Evolutionary conservation across 1,140 invertebrate species (phyloP).

Genomic region (Oedothorax gibbosus): DNA sequence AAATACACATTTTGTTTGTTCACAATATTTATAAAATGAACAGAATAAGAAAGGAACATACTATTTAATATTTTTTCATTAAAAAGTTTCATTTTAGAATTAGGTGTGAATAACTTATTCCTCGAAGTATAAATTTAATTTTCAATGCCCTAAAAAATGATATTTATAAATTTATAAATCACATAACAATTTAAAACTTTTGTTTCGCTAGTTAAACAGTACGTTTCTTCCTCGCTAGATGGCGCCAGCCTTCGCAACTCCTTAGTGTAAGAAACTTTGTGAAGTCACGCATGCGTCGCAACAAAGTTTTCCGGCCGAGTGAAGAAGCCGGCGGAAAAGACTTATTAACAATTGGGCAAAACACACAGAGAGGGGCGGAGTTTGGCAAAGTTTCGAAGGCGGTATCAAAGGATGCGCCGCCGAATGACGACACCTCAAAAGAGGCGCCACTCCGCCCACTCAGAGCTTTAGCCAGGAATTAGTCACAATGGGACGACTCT

Average conservation of each 20-base stretch:
- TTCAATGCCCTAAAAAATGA: no score
- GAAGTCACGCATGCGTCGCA: slow-evolving; percentile 47
- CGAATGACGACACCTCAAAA: slow-evolving; percentile 43
- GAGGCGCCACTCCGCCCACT: slow-evolving; percentile 35
- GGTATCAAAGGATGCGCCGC: slow-evolving; percentile 26
- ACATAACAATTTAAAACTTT: neutral
- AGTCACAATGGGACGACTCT: slow-evolving; percentile 18
- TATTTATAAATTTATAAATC: no score
- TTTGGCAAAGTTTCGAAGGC: slow-evolving; percentile 48
- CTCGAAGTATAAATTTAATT: no score
- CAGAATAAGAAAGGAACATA: neutral
- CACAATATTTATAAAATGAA: neutral
- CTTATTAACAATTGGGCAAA: slow-evolving; percentile 56
- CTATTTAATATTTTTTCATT: neutral
- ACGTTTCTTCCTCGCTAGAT: neutral
- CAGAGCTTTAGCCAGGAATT: slow-evolving; percentile 1
- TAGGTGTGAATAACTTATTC: no score
- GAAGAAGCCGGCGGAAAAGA: slow-evolving; percentile 8
- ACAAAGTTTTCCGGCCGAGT: slow-evolving; percentile 49
- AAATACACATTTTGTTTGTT: neutral
- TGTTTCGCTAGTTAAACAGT: neutral
- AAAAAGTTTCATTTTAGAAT: no score
- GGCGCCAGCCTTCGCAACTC: slow-evolving; percentile 1
- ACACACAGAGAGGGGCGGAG: slow-evolving; percentile 54
- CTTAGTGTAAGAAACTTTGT: neutral